A percentile compares a stretch with the other conserved stretches of the same genome.
Evolutionary conservation across 2,797 vertebrate genomes (phyloP).

Genomic region (Liasis olivaceus): DNA sequence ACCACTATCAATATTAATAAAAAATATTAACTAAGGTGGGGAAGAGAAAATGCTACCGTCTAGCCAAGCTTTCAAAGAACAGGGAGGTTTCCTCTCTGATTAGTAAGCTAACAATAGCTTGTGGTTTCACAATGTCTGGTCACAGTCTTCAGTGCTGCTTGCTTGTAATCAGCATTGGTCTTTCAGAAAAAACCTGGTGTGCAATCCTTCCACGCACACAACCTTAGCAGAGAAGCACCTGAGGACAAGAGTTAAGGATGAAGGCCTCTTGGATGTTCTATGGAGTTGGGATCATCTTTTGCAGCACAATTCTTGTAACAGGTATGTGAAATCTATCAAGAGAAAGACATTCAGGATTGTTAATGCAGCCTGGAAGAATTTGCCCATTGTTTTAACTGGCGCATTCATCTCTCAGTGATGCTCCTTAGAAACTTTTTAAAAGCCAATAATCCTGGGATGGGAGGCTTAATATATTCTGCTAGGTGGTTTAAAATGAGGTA

Average conservation of each 20-base stretch:
- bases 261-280: constrained; percentile 60
- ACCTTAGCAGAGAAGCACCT: constrained; percentile 68
- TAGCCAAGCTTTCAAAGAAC: constrained; percentile 28
- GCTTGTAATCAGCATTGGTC: constrained; percentile 47
- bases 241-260: constrained; percentile 72
- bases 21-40: not conserved
- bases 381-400: not conserved
- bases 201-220: constrained; percentile 57
- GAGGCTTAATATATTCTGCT: not conserved
- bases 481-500: not conserved
- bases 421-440: not conserved
- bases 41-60: not conserved
- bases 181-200: constrained; percentile 70
- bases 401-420: not conserved
- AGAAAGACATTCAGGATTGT: not conserved
- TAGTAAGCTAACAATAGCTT: constrained; percentile 11
- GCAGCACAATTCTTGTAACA: constrained; percentile 62
- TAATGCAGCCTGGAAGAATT: not conserved
- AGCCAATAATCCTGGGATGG: not conserved
- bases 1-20: not conserved
- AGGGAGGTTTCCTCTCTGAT: constrained; percentile 1
- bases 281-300: constrained; percentile 58
- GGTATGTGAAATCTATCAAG: constrained; percentile 67
- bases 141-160: constrained; percentile 19
- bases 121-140: constrained; percentile 63